These are phyloP conservation scores for Nycticryphes semicollaris DNA, from an alignment of 2,113 vertebrate genomes.

Conservation along the genomic window DNA sequence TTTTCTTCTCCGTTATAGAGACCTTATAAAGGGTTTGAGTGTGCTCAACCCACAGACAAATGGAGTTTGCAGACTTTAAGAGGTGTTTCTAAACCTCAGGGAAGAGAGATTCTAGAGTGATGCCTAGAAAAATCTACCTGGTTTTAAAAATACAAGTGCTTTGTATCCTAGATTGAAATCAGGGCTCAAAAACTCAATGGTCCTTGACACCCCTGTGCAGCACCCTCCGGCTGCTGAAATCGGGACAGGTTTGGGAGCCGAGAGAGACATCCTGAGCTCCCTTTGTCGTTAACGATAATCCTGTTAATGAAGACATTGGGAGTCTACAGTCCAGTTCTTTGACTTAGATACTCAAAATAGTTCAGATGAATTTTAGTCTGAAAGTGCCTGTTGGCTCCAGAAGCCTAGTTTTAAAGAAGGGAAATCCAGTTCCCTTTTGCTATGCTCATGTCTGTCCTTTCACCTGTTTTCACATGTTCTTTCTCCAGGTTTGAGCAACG, in stretches of 20 bases:
- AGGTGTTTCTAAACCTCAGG: neutral
- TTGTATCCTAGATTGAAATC: neutral
- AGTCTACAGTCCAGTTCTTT: neutral
- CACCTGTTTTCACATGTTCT: neutral
- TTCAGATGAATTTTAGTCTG: neutral
- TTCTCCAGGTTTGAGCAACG: conserved; percentile 89
- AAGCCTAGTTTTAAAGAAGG: neutral
- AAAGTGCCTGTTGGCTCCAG: neutral
- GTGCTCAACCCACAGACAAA: neutral
- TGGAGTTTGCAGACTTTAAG: neutral
- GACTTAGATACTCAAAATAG: neutral
- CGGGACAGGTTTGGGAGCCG: neutral
- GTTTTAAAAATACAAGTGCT: neutral
- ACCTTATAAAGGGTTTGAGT: neutral
- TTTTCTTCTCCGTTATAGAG: fast-evolving
- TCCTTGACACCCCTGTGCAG: neutral
- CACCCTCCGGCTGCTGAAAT: neutral
- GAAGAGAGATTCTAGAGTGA: neutral
- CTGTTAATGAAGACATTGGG: neutral
- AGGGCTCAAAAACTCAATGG: neutral
- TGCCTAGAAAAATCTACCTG: neutral
- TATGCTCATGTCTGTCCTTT: neutral
- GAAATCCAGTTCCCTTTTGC: neutral
- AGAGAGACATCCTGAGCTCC: neutral
- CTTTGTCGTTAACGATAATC: neutral